These are phyloP conservation scores for Callimorpha dominula DNA, from an alignment of 2,888 invertebrate genomes.

Conservation along the genomic window DNA sequence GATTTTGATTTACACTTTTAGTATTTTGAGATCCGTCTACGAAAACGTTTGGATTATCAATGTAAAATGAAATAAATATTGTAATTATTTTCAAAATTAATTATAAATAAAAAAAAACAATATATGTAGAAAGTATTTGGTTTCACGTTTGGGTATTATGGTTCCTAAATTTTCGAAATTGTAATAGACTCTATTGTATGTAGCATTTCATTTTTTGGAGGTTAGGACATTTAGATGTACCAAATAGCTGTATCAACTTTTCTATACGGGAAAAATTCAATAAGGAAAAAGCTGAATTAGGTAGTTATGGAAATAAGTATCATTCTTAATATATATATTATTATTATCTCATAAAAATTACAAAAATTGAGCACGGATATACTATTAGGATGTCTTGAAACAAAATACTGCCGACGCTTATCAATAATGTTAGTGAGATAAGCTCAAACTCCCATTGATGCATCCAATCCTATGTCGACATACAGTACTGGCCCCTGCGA, in stretches of 20 bases:
- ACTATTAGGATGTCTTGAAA: slow-evolving; percentile 82
- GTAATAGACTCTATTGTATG: slow-evolving; percentile 86
- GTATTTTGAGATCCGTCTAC: slow-evolving; percentile 85
- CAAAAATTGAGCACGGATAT: slow-evolving; percentile 84
- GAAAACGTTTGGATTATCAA: slow-evolving; percentile 81
- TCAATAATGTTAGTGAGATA: slow-evolving; percentile 73
- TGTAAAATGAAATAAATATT: slow-evolving; percentile 76
- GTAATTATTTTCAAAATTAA: slow-evolving; percentile 85
- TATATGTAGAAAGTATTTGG: slow-evolving; percentile 81
- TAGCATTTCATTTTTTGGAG: slow-evolving; percentile 84
- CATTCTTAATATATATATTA: slow-evolving; percentile 67
- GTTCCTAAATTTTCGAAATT: slow-evolving; percentile 87
- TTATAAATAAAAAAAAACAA: slow-evolving; percentile 76
- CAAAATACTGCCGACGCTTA: slow-evolving; percentile 82
- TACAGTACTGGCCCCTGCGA: slow-evolving; percentile 31
- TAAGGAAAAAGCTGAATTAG: slow-evolving; percentile 82
- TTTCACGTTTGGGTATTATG: slow-evolving; percentile 87
- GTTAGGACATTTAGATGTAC: slow-evolving; percentile 85
- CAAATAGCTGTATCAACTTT: slow-evolving; percentile 86
- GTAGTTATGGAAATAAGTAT: slow-evolving; percentile 82
- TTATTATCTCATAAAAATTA: slow-evolving; percentile 71
- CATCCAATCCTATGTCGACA: slow-evolving; percentile 52
- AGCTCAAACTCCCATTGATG: slow-evolving; percentile 63
- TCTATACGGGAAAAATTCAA: slow-evolving; percentile 82
- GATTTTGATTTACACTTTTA: slow-evolving; percentile 77